Evolutionary conservation across 2,888 invertebrate genomes (phyloP).

Genomic region (Noctuana brunneofusca): DNA sequence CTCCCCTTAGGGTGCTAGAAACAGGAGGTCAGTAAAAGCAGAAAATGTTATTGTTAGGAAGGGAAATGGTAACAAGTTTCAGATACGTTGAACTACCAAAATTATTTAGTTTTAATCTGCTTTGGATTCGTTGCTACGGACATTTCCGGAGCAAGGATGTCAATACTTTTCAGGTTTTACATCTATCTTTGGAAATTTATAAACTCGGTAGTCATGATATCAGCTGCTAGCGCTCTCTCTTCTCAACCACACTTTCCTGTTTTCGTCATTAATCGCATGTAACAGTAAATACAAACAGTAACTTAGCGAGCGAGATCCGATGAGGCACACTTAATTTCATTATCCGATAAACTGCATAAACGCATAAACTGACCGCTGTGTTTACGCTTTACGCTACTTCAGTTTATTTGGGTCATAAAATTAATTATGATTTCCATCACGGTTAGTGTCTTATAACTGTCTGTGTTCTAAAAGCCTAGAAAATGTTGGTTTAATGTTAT

Average conservation of each 20-base stretch:
- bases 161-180: too few species aligned
- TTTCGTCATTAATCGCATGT: conserved; percentile 32
- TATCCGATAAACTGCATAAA: conserved; percentile 37
- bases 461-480: conserved; percentile 5
- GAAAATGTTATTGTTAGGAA: too few species aligned
- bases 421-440: conserved; percentile 27
- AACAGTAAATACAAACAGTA: conserved; percentile 41
- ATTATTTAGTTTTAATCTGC: too few species aligned
- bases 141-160: too few species aligned
- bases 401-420: conserved; percentile 17
- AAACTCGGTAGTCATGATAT: background rate
- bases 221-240: conserved; percentile 19
- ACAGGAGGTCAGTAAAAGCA: too few species aligned
- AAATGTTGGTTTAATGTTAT: conserved; percentile 1
- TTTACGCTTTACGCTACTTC: conserved; percentile 25
- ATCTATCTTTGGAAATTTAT: too few species aligned
- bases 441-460: conserved; percentile 7
- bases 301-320: conserved; percentile 35
- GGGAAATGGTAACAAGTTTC: too few species aligned
- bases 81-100: too few species aligned
- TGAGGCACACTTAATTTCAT: conserved; percentile 38
- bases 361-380: conserved; percentile 35
- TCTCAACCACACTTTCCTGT: conserved; percentile 29
- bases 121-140: too few species aligned
- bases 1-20: too few species aligned